Base-by-base conservation (phyloP, 2,113 vertebrate species). In the Colossoma macropomum region DNA sequence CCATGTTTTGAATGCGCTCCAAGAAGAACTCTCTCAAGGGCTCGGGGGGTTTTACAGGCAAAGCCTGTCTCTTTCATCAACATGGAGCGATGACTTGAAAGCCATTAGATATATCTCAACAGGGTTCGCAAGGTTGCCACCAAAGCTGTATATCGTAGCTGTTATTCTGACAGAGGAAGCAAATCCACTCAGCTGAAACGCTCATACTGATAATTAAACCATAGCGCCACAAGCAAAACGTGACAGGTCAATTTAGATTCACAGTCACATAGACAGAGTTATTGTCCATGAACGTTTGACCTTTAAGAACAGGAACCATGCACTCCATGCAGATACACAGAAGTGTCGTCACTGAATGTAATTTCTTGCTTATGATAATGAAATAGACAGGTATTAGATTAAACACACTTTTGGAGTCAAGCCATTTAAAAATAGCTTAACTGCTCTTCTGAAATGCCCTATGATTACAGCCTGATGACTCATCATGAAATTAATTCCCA, bases 1-100 rank as follows among this genome's bases (percentile, higher is more conserved):
- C 70, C 63, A 63, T 75, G 84, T 59, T 79, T 74, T 80, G 75
- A 82, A 78, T 65, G 28, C 41, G n/a, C 41, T 85, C 75, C 79
- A 80, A 66, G 83, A 69, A 82, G 76, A 48, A 78, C 56, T 30
- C 76, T 71, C 62, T 74, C 79, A 75, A 32, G 66, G 77, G 48
- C 60, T 56, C 15, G 17, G 75, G 68, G 81, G 27, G 28, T 45
- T 70, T 75, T 77, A 81, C 41, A n/a, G 69, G 4, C 48, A 54
- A 84, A 72, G 30, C 60, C 30, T 68, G 56, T 30, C 70, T 10
- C 73, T 75, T 84, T 75, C 52, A 83, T 69, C 76, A 30, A 82
- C 30, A 45, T 32, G 27, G 12, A 75, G 54, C 56, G 23, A 41
- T 75, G 79, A 75, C 81, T 56, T 79, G 70, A 48, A 79, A 79